Conservation (phyloP, 2,797 vertebrate genomes). For the Poecilia wingei region DNA sequence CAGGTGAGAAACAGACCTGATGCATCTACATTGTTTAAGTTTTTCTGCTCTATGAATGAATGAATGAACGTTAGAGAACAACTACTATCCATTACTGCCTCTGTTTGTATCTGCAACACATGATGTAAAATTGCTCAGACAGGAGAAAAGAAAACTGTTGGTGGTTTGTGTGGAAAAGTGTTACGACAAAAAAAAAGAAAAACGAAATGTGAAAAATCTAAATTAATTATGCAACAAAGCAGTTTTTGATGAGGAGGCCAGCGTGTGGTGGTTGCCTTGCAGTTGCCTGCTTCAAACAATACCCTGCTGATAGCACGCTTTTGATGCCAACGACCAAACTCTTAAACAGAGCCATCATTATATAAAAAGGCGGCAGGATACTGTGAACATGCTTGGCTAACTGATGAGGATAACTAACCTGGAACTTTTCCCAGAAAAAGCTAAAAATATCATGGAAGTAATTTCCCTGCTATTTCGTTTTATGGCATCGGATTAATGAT, state of each 20-base stretch:
- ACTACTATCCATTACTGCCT: constrained; percentile 22
- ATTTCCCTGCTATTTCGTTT: constrained; percentile 20
- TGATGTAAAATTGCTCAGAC: constrained; percentile 30
- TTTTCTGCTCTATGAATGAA: constrained; percentile 8
- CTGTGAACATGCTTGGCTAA: constrained; percentile 19
- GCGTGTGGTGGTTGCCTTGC: constrained; percentile 49
- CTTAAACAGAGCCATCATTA: constrained; percentile 39
- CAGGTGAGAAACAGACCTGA: constrained; percentile 17
- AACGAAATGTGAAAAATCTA: not conserved
- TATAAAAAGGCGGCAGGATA: constrained; percentile 11
- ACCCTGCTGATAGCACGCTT: constrained; percentile 40
- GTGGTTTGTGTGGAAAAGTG: constrained; percentile 24
- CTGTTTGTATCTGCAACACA: constrained; percentile 26
- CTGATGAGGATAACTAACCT: constrained; percentile 19
- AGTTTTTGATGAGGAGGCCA: constrained; percentile 50
- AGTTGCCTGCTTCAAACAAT: constrained; percentile 52
- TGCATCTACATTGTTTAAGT: constrained; percentile 10
- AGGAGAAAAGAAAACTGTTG: constrained; percentile 30
- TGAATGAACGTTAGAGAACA: constrained; percentile 5
- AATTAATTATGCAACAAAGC: constrained; percentile 57
- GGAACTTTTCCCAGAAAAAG: constrained; percentile 17
- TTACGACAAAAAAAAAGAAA: constrained; percentile 25
- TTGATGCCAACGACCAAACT: constrained; percentile 52
- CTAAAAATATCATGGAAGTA: constrained; percentile 20
- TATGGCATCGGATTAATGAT: constrained; percentile 29